A percentile compares a stretch with the other conserved stretches of the same genome.
These are phyloP conservation scores for Colletes gigas DNA, from an alignment of 1,140 invertebrate species.

Conservation along the genomic window DNA sequence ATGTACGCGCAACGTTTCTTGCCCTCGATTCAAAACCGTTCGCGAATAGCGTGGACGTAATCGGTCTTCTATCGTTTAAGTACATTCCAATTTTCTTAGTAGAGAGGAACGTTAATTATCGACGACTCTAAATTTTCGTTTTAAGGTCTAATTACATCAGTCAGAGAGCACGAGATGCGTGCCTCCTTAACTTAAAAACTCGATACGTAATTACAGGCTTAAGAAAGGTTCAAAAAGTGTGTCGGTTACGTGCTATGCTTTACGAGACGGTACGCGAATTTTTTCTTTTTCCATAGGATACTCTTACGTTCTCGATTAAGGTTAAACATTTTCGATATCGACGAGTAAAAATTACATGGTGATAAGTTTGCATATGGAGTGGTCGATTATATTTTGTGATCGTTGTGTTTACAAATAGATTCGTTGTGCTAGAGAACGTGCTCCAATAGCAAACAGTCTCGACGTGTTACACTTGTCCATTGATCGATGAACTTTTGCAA, in stretches of 20 bases:
- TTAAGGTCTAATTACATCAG: conserved; percentile 18
- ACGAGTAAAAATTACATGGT: not conserved
- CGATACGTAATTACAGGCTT: conserved; percentile 17
- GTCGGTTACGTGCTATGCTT: conserved; percentile 23
- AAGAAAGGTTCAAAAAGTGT: not conserved
- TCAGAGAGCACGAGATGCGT: conserved; percentile 28
- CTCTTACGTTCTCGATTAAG: not conserved
- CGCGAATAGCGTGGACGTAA: not conserved
- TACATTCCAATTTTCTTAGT: conserved; percentile 30
- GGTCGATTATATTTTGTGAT: not conserved
- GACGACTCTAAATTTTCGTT: not conserved
- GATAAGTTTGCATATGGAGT: conserved; percentile 5
- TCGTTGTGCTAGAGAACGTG: conserved; percentile 20
- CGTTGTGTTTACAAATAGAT: conserved; percentile 1
- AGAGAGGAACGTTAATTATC: not conserved
- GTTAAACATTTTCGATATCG: conserved; percentile 13
- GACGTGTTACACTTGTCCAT: not conserved
- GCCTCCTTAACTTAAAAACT: conserved; percentile 19
- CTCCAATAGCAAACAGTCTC: too few species aligned
- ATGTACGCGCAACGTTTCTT: not conserved
- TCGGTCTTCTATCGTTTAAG: conserved; percentile 9
- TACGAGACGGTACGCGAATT: not conserved
- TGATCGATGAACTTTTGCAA: not conserved
- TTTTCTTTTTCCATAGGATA: conserved; percentile 12
- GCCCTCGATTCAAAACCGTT: not conserved